Base-by-base conservation (phyloP, 2,113 vertebrate genomes). In the Galbula dea region DNA sequence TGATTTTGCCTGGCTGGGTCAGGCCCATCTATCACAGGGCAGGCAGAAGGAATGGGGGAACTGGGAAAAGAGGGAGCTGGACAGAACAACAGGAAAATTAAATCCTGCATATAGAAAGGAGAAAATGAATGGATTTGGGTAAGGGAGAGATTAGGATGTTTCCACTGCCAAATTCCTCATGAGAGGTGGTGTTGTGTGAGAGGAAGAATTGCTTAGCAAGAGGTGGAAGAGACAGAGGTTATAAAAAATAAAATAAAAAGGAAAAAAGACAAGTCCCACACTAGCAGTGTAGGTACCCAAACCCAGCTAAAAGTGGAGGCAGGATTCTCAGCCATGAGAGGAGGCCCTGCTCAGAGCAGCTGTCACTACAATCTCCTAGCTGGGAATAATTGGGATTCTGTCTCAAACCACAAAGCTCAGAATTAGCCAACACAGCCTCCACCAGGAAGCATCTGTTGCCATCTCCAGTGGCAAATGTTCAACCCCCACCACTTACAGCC, bases 371-470 rank as follows among this genome's bases (percentile, higher is more conserved):
- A 3, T 66, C 93, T 96, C 78, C 92, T 97, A 96, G 97, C 91
- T 97, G 95, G 93, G 97, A 97, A 97, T 97, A 95, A 97, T 93
- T 97, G 82, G 86, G 94, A 96, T 96, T 94, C 91, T 94, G 91
- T 97, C 96, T 97, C 96, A 96, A 97, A 95, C 62, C 95, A 94
- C 96, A 96, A 69, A 97, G 94, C 91, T 90, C 79, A 34, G 83
- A 96, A 94, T 92, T 92, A 96, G 93, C 93, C 96, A 96, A 84
- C 6, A 17, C 84, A 95, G 89, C 67, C 91, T 95, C 93, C 76
- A 96, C 58, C 96, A 90, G 91, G 83, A 91, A 94, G 90, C 94
- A 96, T 97, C 97, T 96, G 95, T 91, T 94, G 76, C 93, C 83
- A 95, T 96, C 95, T 94, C 96, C 91, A 94, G 36, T 69, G 93